A percentile compares a stretch with the other conserved stretches of the same genome.
phyloP scores from a whole-genome alignment of 2,113 vertebrate species.

The Rousettus leschenaultii region DNA sequence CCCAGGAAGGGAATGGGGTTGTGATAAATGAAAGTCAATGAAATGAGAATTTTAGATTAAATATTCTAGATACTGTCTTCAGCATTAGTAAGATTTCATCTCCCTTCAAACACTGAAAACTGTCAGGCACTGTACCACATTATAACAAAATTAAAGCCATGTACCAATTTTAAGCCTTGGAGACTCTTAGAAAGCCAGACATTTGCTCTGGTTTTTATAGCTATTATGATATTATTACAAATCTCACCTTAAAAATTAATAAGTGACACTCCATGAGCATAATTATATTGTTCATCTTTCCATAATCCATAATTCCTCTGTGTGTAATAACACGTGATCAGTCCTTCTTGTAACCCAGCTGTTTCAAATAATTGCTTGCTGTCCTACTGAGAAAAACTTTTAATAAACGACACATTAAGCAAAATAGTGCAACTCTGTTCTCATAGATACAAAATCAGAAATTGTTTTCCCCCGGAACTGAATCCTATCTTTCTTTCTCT shows the following conservation, averaged over 20 bases:
- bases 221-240: conserved; percentile 47
- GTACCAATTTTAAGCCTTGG: conserved; percentile 35
- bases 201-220: conserved; percentile 62
- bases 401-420: conserved; percentile 69
- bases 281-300: conserved; percentile 52
- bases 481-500: conserved; percentile 17
- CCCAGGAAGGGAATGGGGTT: not conserved
- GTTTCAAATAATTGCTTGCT: conserved; percentile 73
- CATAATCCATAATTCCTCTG: conserved; percentile 64
- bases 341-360: conserved; percentile 65
- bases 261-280: conserved; percentile 51
- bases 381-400: conserved; percentile 67
- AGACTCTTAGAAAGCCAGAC: conserved; percentile 39
- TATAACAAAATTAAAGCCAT: conserved; percentile 57
- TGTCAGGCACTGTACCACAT: not conserved
- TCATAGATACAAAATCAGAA: conserved; percentile 54
- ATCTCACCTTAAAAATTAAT: conserved; percentile 68
- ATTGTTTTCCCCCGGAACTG: conserved; percentile 38
- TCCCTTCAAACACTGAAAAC: not conserved
- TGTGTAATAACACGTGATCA: conserved; percentile 55
- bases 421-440: conserved; percentile 64
- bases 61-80: conserved; percentile 13
- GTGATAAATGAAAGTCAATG: not conserved
- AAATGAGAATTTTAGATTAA: not conserved
- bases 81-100: not conserved